phyloP scores from a whole-genome alignment of 2,888 invertebrate genomes.

The Drosophila peninsularis region DNA sequence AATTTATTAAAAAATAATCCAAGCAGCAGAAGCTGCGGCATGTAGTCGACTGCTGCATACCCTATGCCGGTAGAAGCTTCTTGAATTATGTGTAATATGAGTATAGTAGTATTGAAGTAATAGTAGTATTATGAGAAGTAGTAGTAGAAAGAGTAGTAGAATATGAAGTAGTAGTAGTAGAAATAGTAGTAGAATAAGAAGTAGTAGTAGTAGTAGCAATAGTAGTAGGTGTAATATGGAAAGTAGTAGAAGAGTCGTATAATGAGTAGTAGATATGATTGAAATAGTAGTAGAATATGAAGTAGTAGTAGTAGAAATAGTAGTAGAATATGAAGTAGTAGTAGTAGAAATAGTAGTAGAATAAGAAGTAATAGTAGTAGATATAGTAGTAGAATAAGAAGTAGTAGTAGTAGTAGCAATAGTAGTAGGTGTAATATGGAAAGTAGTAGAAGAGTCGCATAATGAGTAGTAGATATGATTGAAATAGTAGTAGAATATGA shows the following conservation, averaged over 20 bases:
- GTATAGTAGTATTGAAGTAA: background rate
- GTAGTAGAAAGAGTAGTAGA: background rate
- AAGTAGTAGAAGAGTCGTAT: background rate
- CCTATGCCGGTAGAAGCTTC: background rate
- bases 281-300: background rate
- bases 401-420: no score
- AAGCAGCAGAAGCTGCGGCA: background rate
- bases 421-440: no score
- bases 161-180: background rate
- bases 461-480: background rate
- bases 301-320: no score
- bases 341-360: no score
- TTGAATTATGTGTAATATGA: background rate
- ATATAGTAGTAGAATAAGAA: no score
- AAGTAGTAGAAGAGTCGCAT: no score
- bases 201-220: background rate
- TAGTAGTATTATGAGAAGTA: background rate
- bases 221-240: background rate
- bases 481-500: background rate
- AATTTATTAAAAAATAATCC: slow-evolving; percentile 64
- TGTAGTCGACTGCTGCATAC: slow-evolving; percentile 11
- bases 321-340: no score
- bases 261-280: background rate
- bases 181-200: background rate
- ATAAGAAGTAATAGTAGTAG: no score